Conservation (phyloP, 2,888 invertebrate genomes). For the Cancer borealis region DNA sequence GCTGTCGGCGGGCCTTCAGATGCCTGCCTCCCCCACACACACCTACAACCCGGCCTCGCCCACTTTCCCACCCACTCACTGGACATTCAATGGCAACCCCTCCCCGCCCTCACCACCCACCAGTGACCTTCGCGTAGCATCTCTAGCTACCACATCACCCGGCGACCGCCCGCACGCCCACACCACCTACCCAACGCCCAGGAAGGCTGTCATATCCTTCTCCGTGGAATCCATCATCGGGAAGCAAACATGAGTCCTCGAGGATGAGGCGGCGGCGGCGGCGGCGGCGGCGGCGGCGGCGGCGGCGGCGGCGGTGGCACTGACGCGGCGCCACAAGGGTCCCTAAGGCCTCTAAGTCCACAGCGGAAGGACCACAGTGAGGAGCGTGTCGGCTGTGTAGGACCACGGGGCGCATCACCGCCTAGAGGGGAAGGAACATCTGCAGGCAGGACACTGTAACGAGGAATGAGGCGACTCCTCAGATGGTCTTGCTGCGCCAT, state of each 20-base stretch:
- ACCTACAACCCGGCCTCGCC: slow-evolving; percentile 15
- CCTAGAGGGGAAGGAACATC: not conserved
- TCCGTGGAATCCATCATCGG: slow-evolving; percentile 88
- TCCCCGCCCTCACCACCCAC: not conserved
- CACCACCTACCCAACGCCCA: slow-evolving; percentile 61
- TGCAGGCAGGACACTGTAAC: not conserved
- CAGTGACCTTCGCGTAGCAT: slow-evolving; percentile 9
- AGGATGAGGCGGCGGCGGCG: not conserved
- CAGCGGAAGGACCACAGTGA: not conserved
- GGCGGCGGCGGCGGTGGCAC: not conserved
- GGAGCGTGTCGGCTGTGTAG: not conserved
- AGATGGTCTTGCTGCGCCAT: not conserved
- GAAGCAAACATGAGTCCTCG: slow-evolving; percentile 78
- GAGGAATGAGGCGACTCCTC: not conserved
- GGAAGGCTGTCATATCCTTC: slow-evolving; percentile 82
- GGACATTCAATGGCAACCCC: slow-evolving; percentile 18
- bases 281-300: not conserved
- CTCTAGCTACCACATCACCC: slow-evolving; percentile 26
- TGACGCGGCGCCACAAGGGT: not conserved
- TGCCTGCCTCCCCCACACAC: not conserved
- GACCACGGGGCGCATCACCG: not conserved
- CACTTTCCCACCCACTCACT: slow-evolving; percentile 14
- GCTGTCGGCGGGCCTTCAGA: not conserved
- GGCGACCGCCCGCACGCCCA: slow-evolving; percentile 29
- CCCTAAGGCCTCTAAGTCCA: not conserved